Percentiles rank a stretch among this genome's conserved stretches.
These are phyloP conservation scores for Echinops telfairi DNA, from an alignment of 2,113 vertebrate genomes.

Conservation along the genomic window DNA sequence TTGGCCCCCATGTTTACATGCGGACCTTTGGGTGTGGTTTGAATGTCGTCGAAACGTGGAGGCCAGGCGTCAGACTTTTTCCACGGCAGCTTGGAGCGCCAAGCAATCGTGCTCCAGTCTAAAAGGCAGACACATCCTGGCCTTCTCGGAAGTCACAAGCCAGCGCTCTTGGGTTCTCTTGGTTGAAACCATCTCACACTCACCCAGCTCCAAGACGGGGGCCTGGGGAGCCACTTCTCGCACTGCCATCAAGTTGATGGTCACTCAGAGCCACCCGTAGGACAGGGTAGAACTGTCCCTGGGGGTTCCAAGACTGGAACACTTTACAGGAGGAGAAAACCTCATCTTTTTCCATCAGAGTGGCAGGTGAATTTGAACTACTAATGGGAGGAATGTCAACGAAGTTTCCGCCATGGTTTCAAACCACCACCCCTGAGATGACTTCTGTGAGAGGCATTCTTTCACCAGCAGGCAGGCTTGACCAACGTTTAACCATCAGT, in stretches of 20 bases:
- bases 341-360: no score
- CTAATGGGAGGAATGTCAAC: not conserved
- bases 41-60: slow-evolving; percentile 36
- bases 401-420: not conserved
- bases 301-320: no score
- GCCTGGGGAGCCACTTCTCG: no score
- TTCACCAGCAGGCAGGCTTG: not conserved
- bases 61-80: not conserved
- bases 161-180: not conserved
- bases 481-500: not conserved
- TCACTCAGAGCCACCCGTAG: no score
- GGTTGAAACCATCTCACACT: no score
- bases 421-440: not conserved
- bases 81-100: not conserved
- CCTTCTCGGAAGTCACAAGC: not conserved
- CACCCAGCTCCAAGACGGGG: no score
- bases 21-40: not conserved
- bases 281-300: no score
- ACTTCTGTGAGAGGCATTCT: not conserved
- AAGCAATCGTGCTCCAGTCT: not conserved
- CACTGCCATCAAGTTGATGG: no score
- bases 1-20: not conserved
- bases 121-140: not conserved
- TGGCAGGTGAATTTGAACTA: not conserved
- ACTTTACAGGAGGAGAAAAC: no score